Evolutionary conservation across 1,140 invertebrate species (phyloP).

Genomic region (Trigoniulus corallinus): DNA sequence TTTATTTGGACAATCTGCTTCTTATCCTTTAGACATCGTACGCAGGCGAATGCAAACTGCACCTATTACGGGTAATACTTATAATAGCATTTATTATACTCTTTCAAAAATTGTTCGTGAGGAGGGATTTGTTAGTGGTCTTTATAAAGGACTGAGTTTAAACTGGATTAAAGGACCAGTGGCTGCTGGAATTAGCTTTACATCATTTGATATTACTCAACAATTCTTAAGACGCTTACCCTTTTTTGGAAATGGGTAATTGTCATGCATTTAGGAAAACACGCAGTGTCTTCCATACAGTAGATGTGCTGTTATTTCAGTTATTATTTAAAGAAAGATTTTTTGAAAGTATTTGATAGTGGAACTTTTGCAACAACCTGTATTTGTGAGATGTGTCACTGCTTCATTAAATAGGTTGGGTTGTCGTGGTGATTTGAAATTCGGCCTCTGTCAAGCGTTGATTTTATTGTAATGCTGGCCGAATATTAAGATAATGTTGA

Average conservation of each 20-base stretch:
- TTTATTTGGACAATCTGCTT: slow-evolving; percentile 80
- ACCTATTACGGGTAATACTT: slow-evolving; percentile 37
- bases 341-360: too few relatives aligned
- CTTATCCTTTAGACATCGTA: slow-evolving; percentile 65
- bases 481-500: too few relatives aligned
- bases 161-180: slow-evolving; percentile 99
- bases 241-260: neutral
- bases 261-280: neutral
- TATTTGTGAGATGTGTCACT: too few relatives aligned
- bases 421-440: too few relatives aligned
- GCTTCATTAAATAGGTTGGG: too few relatives aligned
- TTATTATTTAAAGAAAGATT: neutral
- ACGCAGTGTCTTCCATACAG: neutral
- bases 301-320: neutral
- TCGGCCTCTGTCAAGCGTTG: too few relatives aligned
- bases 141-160: slow-evolving; percentile 97
- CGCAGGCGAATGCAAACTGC: slow-evolving; percentile 58
- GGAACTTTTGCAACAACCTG: too few relatives aligned
- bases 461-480: too few relatives aligned
- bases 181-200: slow-evolving; percentile 94
- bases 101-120: slow-evolving; percentile 45
- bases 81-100: slow-evolving; percentile 42
- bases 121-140: slow-evolving; percentile 72
- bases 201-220: slow-evolving; percentile 75
- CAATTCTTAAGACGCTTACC: slow-evolving; percentile 28